Base-by-base conservation (phyloP, 1,140 invertebrate species). In the Vollenhovia emeryi region DNA sequence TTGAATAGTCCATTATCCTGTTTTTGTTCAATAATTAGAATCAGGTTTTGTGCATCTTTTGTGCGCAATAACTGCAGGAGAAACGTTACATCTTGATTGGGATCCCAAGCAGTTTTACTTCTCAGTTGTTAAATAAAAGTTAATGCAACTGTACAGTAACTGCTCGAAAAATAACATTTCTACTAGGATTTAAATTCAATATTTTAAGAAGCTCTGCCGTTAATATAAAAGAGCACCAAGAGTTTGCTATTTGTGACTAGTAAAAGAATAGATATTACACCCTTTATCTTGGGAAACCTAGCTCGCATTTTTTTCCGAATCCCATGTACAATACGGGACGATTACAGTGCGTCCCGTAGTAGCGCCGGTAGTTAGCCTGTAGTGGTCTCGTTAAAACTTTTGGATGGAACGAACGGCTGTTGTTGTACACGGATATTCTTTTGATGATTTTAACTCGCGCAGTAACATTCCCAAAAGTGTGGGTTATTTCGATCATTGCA, bases 371-470 rank as follows among this genome's bases (percentile, higher is more conserved):
- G 59, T 18, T 62, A 62, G 30, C 15, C n/a, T 62, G 60, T 48
- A 64, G 11, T 36, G 21, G 21, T 52, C 52, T 83, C 78, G 66
- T 82, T 83, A 83, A 83, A 83, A 83, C 52, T 83, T 83, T 27
- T 60, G 27, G 8, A 60, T 55, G 18, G 27, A 21, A 74, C 15
- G 18, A 55, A 43, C 6, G 30, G 50, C 24, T 73, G 8, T 83
- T 24, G 79, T 60, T 83, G 21, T 48, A 57, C 9, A 21, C 11
- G 8, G 40, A 30, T 45, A 57, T 73, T 83, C 40, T 59, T 74
- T 43, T 59, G 59, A 74, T 18, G 27, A 73, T 45, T 60, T 73
- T 69, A 83, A 59, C n/a, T 33, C 11, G 43, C 8, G 30, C 6
- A n/a, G 30, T 33, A 36, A 74, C 74, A 57, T 21, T 15, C 6